A percentile compares a stretch with the other conserved stretches of the same genome.
These are phyloP conservation scores for Mus spicilegus DNA, from an alignment of 2,113 vertebrate species.

Conservation along the genomic window DNA sequence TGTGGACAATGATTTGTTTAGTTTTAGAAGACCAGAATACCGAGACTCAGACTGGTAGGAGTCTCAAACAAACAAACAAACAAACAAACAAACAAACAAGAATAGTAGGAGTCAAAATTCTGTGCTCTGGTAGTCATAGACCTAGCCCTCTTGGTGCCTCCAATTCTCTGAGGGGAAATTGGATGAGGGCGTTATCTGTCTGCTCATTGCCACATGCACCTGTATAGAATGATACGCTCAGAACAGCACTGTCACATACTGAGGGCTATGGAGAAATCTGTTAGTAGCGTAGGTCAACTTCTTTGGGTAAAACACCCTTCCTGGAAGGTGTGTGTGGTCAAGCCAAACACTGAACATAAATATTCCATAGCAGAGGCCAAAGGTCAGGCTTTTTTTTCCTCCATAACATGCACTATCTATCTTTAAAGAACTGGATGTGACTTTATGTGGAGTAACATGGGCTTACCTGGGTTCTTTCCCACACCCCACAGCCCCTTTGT, in stretches of 20 bases:
- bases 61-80: not conserved
- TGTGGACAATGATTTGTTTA: not conserved
- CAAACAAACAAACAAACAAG: not conserved
- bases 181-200: not conserved
- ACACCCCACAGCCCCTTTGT: not conserved
- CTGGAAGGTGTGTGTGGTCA: not conserved
- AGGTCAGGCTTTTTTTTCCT: too few relatives aligned
- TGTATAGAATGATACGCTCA: not conserved
- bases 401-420: not conserved
- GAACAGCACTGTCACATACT: not conserved
- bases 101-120: not conserved
- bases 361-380: too few relatives aligned
- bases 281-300: not conserved
- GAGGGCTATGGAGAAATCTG: not conserved
- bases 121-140: not conserved
- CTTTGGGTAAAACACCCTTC: not conserved
- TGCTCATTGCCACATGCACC: not conserved
- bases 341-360: too few relatives aligned
- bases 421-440: not conserved
- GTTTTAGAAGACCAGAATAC: constrained; percentile 18
- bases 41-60: not conserved
- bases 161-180: not conserved
- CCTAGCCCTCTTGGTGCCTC: not conserved
- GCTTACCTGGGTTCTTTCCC: not conserved
- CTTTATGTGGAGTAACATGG: not conserved